Evolutionary conservation across 2,888 invertebrate genomes (phyloP).

Genomic region (Tetragonula carbonaria): DNA sequence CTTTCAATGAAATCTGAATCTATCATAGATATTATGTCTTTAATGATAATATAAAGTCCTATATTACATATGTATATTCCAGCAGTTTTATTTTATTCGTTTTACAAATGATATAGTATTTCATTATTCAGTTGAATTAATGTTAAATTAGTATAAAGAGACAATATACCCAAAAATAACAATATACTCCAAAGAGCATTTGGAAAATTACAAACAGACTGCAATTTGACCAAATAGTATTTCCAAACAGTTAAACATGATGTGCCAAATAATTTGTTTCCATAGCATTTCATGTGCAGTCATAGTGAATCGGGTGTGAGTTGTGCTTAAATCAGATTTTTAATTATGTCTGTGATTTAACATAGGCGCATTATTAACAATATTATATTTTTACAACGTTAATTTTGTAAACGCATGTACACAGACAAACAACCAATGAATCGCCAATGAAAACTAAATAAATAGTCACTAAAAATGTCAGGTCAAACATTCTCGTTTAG

Average conservation of each 20-base stretch:
- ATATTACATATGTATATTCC: not conserved
- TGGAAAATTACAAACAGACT: not conserved
- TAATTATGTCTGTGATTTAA: constrained; percentile 21
- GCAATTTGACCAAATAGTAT: not conserved
- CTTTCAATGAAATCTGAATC: too few species aligned
- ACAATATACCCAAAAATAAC: not conserved
- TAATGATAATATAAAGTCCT: not conserved
- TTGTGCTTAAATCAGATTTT: not conserved
- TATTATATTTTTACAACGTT: constrained; percentile 1
- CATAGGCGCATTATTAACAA: not conserved
- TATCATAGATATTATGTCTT: not conserved
- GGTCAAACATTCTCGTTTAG: constrained; percentile 12
- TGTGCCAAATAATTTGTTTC: not conserved
- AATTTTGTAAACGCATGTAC: not conserved
- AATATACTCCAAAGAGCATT: not conserved
- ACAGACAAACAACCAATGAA: not conserved
- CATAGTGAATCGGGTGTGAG: not conserved
- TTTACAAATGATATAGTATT: not conserved
- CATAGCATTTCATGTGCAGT: not conserved
- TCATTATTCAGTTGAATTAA: not conserved
- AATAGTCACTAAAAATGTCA: constrained; percentile 8
- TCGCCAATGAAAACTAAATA: not conserved
- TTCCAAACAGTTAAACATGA: not conserved
- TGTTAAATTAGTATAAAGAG: not conserved
- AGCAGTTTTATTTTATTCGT: too few species aligned